phyloP scores from a whole-genome alignment of 2,888 invertebrate genomes.

The Drosophila putrida region DNA sequence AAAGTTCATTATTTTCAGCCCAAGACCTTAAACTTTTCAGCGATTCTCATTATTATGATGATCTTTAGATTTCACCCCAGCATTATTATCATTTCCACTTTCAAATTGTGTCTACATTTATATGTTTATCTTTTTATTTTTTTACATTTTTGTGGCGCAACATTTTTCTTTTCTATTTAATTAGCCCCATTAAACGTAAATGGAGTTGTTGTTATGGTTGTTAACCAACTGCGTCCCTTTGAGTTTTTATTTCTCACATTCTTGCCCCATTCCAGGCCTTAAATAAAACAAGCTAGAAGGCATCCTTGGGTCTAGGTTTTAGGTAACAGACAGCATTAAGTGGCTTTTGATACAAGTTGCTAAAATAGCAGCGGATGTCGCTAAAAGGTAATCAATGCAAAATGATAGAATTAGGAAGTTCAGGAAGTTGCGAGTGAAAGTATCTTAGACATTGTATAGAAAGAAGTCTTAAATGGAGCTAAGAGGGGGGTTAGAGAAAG shows the following conservation, averaged over 20 bases:
- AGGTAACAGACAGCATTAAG: constrained; percentile 16
- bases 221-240: constrained; percentile 28
- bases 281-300: constrained; percentile 3
- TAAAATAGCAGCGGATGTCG: background rate
- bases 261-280: background rate
- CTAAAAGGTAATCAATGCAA: constrained; percentile 8
- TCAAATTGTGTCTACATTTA: background rate
- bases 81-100: background rate
- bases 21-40: constrained; percentile 28
- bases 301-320: background rate
- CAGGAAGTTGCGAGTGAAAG: background rate
- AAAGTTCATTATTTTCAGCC: constrained; percentile 60
- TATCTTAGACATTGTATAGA: background rate
- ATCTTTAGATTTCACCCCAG: constrained; percentile 1
- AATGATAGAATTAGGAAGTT: background rate
- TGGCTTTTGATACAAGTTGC: constrained; percentile 13
- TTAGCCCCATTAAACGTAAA: constrained; percentile 76
- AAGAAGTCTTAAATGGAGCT: too few species aligned
- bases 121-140: background rate
- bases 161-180: constrained; percentile 70
- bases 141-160: constrained; percentile 6
- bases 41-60: constrained; percentile 36
- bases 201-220: constrained; percentile 60
- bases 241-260: constrained; percentile 40
- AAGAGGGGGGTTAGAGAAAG: too few species aligned